Evolutionary conservation across 2,113 vertebrate genomes (phyloP).

Genomic region (Carlito syrichta): DNA sequence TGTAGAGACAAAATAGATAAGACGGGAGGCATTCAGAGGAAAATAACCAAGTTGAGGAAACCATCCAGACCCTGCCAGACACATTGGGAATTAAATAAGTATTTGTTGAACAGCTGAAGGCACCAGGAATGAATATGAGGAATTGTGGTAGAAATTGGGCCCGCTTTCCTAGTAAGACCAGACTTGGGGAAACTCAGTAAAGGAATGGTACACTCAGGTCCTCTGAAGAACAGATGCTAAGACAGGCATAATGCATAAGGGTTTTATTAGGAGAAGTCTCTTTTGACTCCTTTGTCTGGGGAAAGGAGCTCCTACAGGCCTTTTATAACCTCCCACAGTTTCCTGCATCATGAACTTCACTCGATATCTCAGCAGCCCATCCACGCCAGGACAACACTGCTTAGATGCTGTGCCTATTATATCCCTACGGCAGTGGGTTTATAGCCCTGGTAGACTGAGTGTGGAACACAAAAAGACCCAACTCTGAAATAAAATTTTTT

Average conservation of each 20-base stretch:
- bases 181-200: background rate
- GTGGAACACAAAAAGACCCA: background rate
- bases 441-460: background rate
- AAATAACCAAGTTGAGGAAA: background rate
- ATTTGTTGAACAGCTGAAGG: background rate
- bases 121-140: background rate
- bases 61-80: background rate
- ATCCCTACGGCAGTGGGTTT: background rate
- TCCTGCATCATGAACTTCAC: background rate
- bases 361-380: background rate
- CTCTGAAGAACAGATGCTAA: background rate
- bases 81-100: background rate
- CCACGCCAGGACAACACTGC: too few species aligned
- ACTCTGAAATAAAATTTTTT: background rate
- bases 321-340: background rate
- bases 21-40: background rate
- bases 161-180: background rate
- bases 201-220: background rate
- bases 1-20: background rate
- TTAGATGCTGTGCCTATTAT: background rate
- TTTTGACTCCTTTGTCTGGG: background rate
- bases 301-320: background rate
- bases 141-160: background rate
- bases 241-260: too few species aligned
- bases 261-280: background rate